Conservation (phyloP, 2,888 invertebrate species). For the Dynastes grantii region DNA sequence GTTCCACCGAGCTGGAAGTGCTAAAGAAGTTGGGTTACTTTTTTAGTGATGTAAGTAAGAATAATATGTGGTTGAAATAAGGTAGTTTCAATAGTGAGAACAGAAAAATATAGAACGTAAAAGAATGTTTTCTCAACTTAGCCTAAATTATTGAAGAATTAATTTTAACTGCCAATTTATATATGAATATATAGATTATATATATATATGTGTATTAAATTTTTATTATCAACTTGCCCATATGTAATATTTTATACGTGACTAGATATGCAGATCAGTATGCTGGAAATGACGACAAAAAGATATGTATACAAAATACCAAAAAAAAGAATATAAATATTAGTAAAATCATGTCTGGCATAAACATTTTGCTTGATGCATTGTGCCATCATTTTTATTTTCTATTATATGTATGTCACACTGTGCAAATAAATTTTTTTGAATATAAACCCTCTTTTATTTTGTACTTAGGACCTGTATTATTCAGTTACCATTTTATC, state of each 20-base stretch:
- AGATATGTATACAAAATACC: constrained; percentile 49
- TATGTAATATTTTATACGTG: constrained; percentile 56
- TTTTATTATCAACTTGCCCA: constrained; percentile 55
- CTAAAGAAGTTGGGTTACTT: constrained; percentile 46
- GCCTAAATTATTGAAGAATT: constrained; percentile 53
- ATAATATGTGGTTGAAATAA: constrained; percentile 38
- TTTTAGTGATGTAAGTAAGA: constrained; percentile 49
- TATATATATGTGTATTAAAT: constrained; percentile 52
- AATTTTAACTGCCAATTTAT: constrained; percentile 54
- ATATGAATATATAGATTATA: constrained; percentile 50
- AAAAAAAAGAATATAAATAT: constrained; percentile 53
- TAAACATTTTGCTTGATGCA: constrained; percentile 66
- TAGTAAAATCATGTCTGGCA: constrained; percentile 56
- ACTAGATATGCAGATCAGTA: constrained; percentile 53
- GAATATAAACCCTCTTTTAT: constrained; percentile 38
- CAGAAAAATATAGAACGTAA: constrained; percentile 45
- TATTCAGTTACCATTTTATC: not conserved
- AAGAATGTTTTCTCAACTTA: constrained; percentile 50
- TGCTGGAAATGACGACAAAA: constrained; percentile 51
- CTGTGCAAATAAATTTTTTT: constrained; percentile 55
- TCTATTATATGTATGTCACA: constrained; percentile 55
- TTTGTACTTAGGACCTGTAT: not conserved
- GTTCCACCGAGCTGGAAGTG: constrained; percentile 45
- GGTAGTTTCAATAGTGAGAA: constrained; percentile 50
- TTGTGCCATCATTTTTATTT: constrained; percentile 65